Base-by-base conservation (phyloP, 2,797 vertebrate genomes). In the Pampus argenteus region DNA sequence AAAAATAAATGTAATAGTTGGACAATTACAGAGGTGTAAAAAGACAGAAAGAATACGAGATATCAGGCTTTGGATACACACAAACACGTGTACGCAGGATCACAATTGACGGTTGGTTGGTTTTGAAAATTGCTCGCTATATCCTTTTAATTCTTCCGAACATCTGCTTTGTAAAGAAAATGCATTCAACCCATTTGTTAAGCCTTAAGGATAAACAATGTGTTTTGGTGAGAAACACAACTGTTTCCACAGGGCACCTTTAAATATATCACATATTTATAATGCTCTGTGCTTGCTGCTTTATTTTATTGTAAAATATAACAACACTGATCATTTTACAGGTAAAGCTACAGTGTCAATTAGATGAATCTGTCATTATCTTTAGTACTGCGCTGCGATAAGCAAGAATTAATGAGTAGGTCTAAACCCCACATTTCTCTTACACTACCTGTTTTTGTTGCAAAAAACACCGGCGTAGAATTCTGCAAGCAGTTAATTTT, bases 401-500 rank as follows among this genome's bases (percentile, higher is more conserved):
- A 31, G 22, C 34, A 9, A 26, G 40, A 54, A 17, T 36, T 23
- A 52, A 52, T 22, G 15, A 42, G 13, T n/a, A n/a, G n/a, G n/a
- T n/a, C n/a, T n/a, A 17, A 61, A 71, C 44, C 20, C 22, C 17
- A 5, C 20, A 40, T 26, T 49, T 49, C 15, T n/a, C n/a, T 36
- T 11, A 52, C 48, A 62, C 15, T 6, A 47, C 9, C 20, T 40
- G 9, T 52, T 26, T 51, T 52, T 20, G 10, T 17, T 65, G n/a
- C 47, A 40, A 63, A 63, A 55, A 61, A 28, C 58, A 42, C 4
- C 55, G 15, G 50, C 2, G 45, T 1, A 18, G 40, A 47, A 34
- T 25, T 67, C 55, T 22, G 31, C 22, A 28, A 58, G 38, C 0
- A 29, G n/a, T 44, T 40, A 5, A 58, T 76, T 75, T 74, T 34